These are phyloP conservation scores for Xestia ashworthii DNA, from an alignment of 2,888 invertebrate species.

Conservation along the genomic window DNA sequence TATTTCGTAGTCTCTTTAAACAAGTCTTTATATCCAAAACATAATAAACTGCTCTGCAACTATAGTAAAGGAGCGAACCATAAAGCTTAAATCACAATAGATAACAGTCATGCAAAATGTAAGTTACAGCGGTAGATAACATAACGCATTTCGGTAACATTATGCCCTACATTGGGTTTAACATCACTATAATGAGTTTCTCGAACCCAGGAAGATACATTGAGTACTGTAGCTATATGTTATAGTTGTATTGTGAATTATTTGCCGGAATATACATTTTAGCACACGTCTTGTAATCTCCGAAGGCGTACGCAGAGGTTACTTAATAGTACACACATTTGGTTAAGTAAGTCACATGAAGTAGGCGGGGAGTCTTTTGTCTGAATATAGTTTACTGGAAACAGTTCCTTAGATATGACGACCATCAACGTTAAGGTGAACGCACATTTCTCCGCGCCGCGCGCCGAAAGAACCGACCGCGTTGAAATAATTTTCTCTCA, in stretches of 20 bases:
- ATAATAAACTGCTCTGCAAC: slow-evolving; percentile 21
- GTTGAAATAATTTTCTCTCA: no score
- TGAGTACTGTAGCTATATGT: slow-evolving; percentile 21
- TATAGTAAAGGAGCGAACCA: slow-evolving; percentile 14
- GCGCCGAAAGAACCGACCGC: no score
- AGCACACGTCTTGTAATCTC: not conserved
- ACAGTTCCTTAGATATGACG: no score
- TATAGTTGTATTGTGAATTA: slow-evolving; percentile 12
- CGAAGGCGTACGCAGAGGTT: not conserved
- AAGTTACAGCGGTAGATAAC: slow-evolving; percentile 52
- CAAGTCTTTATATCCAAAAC: not conserved
- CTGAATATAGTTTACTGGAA: no score
- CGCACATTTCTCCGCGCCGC: no score
- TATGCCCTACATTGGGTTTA: slow-evolving; percentile 48
- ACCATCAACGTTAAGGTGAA: not conserved
- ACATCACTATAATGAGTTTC: slow-evolving; percentile 40
- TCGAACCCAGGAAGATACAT: slow-evolving; percentile 44
- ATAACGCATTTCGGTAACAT: slow-evolving; percentile 53
- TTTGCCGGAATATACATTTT: not conserved
- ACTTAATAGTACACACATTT: not conserved
- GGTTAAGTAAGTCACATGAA: not conserved
- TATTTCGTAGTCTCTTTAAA: not conserved
- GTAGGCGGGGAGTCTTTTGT: not conserved
- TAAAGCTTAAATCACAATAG: slow-evolving; percentile 54
- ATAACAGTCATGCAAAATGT: slow-evolving; percentile 56